Evolutionary conservation across 2,888 invertebrate species (phyloP).

Genomic region (Ennomos fuscantarius): DNA sequence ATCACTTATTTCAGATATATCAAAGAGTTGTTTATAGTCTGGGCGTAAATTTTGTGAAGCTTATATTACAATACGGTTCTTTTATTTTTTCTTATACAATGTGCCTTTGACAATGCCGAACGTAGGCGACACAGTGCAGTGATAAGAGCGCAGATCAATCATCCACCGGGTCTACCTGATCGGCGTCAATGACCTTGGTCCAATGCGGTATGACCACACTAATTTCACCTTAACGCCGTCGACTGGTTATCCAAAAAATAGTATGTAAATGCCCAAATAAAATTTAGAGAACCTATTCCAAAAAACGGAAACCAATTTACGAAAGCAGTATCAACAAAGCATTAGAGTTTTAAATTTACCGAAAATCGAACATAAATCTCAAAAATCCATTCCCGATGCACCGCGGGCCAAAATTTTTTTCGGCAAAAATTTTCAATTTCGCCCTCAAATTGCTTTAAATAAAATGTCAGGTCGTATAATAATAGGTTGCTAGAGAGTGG

Average conservation of each 20-base stretch:
- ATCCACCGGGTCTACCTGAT: slow-evolving; percentile 79
- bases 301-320: slow-evolving; percentile 46
- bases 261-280: slow-evolving; percentile 55
- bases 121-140: slow-evolving; percentile 78
- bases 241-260: slow-evolving; percentile 57
- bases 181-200: slow-evolving; percentile 74
- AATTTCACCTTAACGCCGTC: slow-evolving; percentile 66
- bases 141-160: slow-evolving; percentile 83
- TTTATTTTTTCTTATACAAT: slow-evolving; percentile 73
- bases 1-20: slow-evolving; percentile 22
- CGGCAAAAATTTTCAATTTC: slow-evolving; percentile 74
- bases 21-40: not conserved
- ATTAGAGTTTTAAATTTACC: slow-evolving; percentile 63
- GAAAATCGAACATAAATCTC: slow-evolving; percentile 71
- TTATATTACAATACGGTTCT: slow-evolving; percentile 66
- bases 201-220: slow-evolving; percentile 72
- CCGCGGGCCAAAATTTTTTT: slow-evolving; percentile 70
- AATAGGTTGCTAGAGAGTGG: slow-evolving; percentile 78
- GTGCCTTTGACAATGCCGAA: slow-evolving; percentile 80
- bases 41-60: slow-evolving; percentile 29
- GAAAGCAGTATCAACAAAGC: slow-evolving; percentile 48
- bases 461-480: slow-evolving; percentile 80
- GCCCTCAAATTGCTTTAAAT: slow-evolving; percentile 70
- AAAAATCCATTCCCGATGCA: slow-evolving; percentile 67
- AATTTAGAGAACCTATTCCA: slow-evolving; percentile 41